Evolutionary conservation across 2,888 invertebrate genomes (phyloP).

Genomic region (Zonitis immaculata): DNA sequence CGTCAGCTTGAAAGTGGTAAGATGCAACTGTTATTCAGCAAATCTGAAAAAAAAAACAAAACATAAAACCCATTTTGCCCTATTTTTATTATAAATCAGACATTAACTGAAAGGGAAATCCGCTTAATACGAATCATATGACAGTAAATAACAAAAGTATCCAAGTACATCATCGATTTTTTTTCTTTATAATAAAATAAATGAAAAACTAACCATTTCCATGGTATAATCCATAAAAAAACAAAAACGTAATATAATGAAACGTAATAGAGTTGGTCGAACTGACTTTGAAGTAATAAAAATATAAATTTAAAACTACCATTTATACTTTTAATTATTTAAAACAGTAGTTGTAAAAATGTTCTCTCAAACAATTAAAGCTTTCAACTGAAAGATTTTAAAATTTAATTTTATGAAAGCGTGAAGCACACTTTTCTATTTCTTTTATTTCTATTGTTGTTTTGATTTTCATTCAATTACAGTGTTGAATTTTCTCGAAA

Average conservation of each 20-base stretch:
- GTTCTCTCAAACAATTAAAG: neutral
- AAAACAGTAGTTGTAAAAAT: no score
- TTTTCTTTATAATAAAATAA: neutral
- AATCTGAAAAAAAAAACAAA: neutral
- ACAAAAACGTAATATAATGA: no score
- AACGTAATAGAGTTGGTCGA: no score
- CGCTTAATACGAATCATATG: neutral
- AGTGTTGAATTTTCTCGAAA: neutral
- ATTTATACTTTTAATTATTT: no score
- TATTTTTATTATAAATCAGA: conserved; percentile 11
- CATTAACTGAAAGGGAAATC: neutral
- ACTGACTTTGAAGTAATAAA: no score
- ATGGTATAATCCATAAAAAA: no score
- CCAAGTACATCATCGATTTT: neutral
- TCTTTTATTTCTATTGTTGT: neutral
- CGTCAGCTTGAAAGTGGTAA: conserved; percentile 65
- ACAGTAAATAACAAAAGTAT: neutral
- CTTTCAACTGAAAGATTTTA: neutral
- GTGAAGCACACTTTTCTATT: neutral
- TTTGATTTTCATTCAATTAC: neutral
- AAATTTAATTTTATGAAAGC: neutral
- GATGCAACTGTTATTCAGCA: conserved; percentile 30
- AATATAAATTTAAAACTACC: no score
- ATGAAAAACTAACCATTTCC: neutral
- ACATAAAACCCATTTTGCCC: conserved; percentile 1